Evolutionary conservation across 2,113 vertebrate genomes (phyloP), one percentile per base, ranked within the genome.

Genomic region (Butorides virescens): DNA sequence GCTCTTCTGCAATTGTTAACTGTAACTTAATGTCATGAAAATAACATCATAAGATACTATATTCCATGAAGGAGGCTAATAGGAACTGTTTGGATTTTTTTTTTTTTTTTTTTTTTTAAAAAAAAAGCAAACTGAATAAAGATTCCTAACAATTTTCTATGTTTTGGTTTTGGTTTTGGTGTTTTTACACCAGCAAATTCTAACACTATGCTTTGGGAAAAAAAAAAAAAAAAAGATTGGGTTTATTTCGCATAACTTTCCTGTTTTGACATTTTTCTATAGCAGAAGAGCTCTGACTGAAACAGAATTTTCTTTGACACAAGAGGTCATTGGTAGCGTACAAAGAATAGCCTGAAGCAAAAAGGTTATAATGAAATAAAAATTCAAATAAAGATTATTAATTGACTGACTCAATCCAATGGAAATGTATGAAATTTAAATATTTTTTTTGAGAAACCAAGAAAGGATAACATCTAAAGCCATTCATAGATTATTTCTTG

Each of bases 151-250:
- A 44, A 37, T 59, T 23, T 15, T 49, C 47, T 11, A 7, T 4
- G 52, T 39, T 34, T 42, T 30, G 67, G 52, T n/a, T 34, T 36
- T 46, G 16, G 30, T 16, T 11, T 22, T 26, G 13, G 25, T 34
- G 34, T 36, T 72, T 71, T 49, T 22, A 9, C 13, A n/a, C 39
- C 7, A 29, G 1, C 18, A 82, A 39, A 74, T 59, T 75, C 11
- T 39, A 27, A 32, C 21, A 44, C 3, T 37, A 20, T 84, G 7
- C 1, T 71, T 72, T n/a, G 10, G 8, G 4, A 55, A 42, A 68
- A 21, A 39, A 19, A 6, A 26, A 16, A 42, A 68, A 21, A 39
- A 19, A 6, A 26, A 13, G n/a, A 34, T 21, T 63, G 0, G 0
- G 1, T 29, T 92, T 53, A 23, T 71, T 83, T 76, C 29, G 13